These are phyloP conservation scores for Brachymystax lenok DNA, from an alignment of 2,797 vertebrate genomes.

Conservation along the genomic window DNA sequence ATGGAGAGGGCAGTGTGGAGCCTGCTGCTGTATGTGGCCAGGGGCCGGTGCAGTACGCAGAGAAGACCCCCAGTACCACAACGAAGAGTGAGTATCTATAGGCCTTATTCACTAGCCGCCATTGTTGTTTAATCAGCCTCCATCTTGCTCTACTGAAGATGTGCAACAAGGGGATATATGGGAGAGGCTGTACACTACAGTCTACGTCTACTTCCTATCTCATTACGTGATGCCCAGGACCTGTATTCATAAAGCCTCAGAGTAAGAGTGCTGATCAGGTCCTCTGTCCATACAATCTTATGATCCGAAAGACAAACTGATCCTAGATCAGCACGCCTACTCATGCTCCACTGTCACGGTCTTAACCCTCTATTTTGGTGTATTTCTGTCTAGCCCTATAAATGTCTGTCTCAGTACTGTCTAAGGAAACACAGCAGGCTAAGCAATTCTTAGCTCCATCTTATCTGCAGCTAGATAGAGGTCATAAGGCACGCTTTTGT, in stretches of 20 bases:
- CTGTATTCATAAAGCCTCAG: not conserved
- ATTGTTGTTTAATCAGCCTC: not conserved
- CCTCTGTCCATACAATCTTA: not conserved
- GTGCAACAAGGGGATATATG: too few relatives aligned
- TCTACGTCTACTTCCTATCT: not conserved
- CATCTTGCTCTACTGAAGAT: not conserved
- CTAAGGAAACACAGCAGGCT: not conserved
- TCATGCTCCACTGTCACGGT: not conserved
- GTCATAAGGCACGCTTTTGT: not conserved
- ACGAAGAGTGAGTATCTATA: conserved; percentile 82
- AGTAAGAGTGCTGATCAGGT: not conserved
- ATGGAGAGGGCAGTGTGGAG: conserved; percentile 35
- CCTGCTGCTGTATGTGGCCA: conserved; percentile 36
- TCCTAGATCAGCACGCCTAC: not conserved
- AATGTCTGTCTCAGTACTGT: conserved; percentile 1
- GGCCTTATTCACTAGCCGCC: not conserved
- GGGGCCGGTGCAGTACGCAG: conserved; percentile 85
- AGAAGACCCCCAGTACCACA: conserved; percentile 83
- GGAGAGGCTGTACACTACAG: not conserved
- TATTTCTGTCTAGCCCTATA: not conserved
- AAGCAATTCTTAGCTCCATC: not conserved
- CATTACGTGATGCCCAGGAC: not conserved
- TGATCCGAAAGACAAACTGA: not conserved
- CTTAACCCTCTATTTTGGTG: not conserved
- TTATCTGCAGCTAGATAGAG: conserved; percentile 25